Evolutionary conservation across 2,888 invertebrate species (phyloP), one percentile per base, ranked within the genome.

Genomic region (Oxycera nigricornis): DNA sequence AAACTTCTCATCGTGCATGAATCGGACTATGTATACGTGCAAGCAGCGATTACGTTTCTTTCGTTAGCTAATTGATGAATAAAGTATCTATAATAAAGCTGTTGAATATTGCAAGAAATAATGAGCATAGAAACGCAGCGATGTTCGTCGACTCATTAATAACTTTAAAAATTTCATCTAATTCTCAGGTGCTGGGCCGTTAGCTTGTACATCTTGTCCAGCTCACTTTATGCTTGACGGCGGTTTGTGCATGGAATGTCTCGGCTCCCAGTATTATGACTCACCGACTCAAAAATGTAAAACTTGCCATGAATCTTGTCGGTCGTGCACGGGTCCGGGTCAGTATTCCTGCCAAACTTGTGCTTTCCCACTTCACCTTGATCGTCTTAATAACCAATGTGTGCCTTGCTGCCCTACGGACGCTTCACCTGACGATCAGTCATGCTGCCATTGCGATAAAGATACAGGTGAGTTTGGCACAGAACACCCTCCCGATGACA

Each of bases 221-320:
- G 86, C 89, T 0, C 90, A 90, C 80, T 91, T 90, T 80, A 91
- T 91, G 91, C 84, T 92, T 9, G 91, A 92, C 78, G 91, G 91
- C 75, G 91, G 91, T 3, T 86, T 91, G 0, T 93, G 93, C 81
- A 91, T 92, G 89, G 92, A 91, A 82, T 93, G 93, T 77, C 87
- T 91, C 11, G 90, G 90, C 57, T 90, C 91, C 0, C 91, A 92
- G 84, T 92, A 90, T 84, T 91, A 92, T 80, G 92, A 92, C 78
- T 86, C 89, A 0, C 87, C 87, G 76, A 91, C 90, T 61, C 91
- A 90, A 80, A 88, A 89, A 3, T 93, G 93, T 82, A 89, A 88
- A 79, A 85, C 87, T 1, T 93, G 92, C 78, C 90, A 92, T 78
- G 82, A 87, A 0, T 87, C 90, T 3, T 92, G 92, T 79, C 88